Conservation (phyloP, 2,797 vertebrate genomes). For the Ctenopoma multispine region DNA sequence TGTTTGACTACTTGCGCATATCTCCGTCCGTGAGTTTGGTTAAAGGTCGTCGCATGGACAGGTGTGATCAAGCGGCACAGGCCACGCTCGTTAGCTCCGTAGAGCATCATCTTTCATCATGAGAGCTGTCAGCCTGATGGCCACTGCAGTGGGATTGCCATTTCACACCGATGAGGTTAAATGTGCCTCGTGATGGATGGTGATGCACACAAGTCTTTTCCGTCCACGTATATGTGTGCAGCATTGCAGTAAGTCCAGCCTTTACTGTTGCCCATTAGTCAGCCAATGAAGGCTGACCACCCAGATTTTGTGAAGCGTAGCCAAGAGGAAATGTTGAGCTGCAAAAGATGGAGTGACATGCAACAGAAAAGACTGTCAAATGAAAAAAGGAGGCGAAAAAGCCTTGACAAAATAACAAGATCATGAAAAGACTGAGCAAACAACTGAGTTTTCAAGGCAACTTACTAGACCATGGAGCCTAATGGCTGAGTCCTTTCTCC, state of each 20-base stretch:
- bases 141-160: slow-evolving; percentile 56
- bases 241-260: slow-evolving; percentile 28
- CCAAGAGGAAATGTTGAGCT: slow-evolving; percentile 55
- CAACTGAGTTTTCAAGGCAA: slow-evolving; percentile 57
- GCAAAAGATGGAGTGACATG: slow-evolving; percentile 61
- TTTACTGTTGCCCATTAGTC: slow-evolving; percentile 75
- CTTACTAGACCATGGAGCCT: slow-evolving; percentile 19
- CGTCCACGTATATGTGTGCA: slow-evolving; percentile 29
- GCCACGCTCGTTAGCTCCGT: slow-evolving; percentile 59
- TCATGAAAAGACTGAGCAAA: slow-evolving; percentile 51
- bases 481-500: slow-evolving; percentile 36
- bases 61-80: slow-evolving; percentile 57
- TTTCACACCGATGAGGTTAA: slow-evolving; percentile 60
- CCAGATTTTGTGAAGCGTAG: slow-evolving; percentile 56
- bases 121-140: slow-evolving; percentile 67
- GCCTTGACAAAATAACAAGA: slow-evolving; percentile 51
- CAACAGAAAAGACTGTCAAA: slow-evolving; percentile 28
- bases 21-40: slow-evolving; percentile 33
- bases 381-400: background rate
- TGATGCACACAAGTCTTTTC: slow-evolving; percentile 39
- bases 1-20: slow-evolving; percentile 11
- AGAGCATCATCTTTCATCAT: slow-evolving; percentile 74
- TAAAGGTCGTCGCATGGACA: slow-evolving; percentile 70
- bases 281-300: slow-evolving; percentile 76
- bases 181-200: slow-evolving; percentile 72